phyloP scores from a whole-genome alignment of 1,140 invertebrate species.

The Drosophila serrata region DNA sequence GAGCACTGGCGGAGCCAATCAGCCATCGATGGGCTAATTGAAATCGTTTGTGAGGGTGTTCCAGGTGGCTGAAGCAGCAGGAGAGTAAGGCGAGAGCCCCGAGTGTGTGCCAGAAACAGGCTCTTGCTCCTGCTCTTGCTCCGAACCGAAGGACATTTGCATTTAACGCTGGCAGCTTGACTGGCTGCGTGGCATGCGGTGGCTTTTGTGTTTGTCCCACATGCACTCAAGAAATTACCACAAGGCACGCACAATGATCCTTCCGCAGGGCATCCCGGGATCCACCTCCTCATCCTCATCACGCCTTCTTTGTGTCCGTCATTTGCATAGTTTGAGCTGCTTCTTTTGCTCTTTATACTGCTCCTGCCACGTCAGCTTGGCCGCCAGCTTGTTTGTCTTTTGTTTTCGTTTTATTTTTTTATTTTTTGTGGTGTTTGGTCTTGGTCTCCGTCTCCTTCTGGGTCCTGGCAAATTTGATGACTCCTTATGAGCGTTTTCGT shows the following conservation, averaged over 20 bases:
- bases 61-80: constrained; percentile 6
- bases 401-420: constrained; percentile 30
- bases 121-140: constrained; percentile 5
- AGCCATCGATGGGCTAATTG: constrained; percentile 67
- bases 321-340: constrained; percentile 67
- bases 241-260: constrained; percentile 61
- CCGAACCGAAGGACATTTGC: constrained; percentile 44
- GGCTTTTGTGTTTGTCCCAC: constrained; percentile 48
- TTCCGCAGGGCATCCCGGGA: constrained; percentile 5
- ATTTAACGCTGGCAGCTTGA: constrained; percentile 43
- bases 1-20: constrained; percentile 51
- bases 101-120: constrained; percentile 35
- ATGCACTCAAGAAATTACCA: constrained; percentile 76
- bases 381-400: constrained; percentile 46
- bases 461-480: constrained; percentile 61
- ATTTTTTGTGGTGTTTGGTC: background rate
- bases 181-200: constrained; percentile 47
- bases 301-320: constrained; percentile 30
- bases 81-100: background rate
- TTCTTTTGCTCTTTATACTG: constrained; percentile 3
- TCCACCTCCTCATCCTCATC: background rate
- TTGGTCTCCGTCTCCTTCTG: background rate
- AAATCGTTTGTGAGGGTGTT: constrained; percentile 51
- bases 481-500: constrained; percentile 66
- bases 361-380: constrained; percentile 39